Conservation (phyloP, 2,888 invertebrate genomes). For the Eupeodes latifasciatus region DNA sequence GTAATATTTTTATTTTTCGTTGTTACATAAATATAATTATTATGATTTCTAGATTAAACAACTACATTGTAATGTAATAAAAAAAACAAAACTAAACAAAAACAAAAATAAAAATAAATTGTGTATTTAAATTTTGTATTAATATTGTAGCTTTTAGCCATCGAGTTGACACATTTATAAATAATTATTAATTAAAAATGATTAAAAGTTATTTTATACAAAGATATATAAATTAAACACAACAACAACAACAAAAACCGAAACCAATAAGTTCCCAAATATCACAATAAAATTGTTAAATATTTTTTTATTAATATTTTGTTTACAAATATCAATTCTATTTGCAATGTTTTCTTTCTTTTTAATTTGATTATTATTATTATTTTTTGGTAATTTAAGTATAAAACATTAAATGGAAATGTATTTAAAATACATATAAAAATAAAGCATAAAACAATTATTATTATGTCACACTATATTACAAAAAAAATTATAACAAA, state of each 20-base stretch:
- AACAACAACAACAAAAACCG: conserved; percentile 61
- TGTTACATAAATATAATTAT: conserved; percentile 32
- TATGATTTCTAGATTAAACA: conserved; percentile 39
- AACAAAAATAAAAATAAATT: neutral
- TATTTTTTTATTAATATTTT: conserved; percentile 49
- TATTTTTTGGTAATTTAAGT: conserved; percentile 49
- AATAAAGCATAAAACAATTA: conserved; percentile 43
- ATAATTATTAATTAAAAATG: conserved; percentile 7
- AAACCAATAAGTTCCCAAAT: conserved; percentile 76
- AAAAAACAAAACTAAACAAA: neutral
- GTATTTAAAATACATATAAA: conserved; percentile 56
- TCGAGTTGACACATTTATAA: conserved; percentile 44
- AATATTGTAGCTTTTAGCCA: conserved; percentile 51
- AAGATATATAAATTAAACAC: conserved; percentile 61
- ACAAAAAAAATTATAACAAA: conserved; percentile 26
- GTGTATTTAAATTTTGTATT: conserved; percentile 24
- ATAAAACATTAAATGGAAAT: conserved; percentile 70
- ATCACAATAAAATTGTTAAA: conserved; percentile 75
- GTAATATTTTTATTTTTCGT: conserved; percentile 25
- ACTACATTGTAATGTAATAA: conserved; percentile 28
- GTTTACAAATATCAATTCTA: conserved; percentile 43
- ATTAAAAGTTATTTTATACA: conserved; percentile 50
- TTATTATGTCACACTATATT: conserved; percentile 69
- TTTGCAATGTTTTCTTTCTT: conserved; percentile 45
- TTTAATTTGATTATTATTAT: conserved; percentile 8